Conservation (phyloP, 2,113 vertebrate genomes). For the Xiphophorus hellerii region DNA sequence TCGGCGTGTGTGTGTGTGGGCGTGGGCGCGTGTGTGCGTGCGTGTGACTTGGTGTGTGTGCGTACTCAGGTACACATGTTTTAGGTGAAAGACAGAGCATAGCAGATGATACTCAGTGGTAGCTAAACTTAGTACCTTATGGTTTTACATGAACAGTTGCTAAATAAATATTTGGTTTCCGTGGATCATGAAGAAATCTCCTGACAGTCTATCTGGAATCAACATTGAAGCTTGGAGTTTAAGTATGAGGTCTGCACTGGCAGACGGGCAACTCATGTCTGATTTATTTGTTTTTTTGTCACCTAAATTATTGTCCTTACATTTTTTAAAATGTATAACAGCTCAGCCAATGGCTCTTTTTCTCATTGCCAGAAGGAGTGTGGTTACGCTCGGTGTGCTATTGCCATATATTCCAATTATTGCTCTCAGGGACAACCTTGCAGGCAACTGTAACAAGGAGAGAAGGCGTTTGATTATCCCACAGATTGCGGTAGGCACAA, state of each 20-base stretch:
- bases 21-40: constrained; percentile 47
- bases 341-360: background rate
- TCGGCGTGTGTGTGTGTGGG: constrained; percentile 48
- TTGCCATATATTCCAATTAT: constrained; percentile 6
- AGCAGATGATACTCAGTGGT: constrained; percentile 21
- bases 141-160: background rate
- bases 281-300: background rate
- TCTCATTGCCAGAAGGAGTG: background rate
- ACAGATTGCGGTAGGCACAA: background rate
- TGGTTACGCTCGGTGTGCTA: background rate
- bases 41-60: constrained; percentile 46
- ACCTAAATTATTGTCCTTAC: background rate
- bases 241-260: background rate
- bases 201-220: background rate
- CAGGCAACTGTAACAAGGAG: constrained; percentile 1
- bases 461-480: constrained; percentile 1
- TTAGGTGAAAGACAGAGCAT: constrained; percentile 41
- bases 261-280: background rate
- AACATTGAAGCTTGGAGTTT: background rate
- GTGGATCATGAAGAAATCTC: background rate
- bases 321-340: background rate
- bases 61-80: constrained; percentile 48
- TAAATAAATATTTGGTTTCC: background rate
- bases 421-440: constrained; percentile 2
- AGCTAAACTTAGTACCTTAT: background rate